Percentiles rank a stretch among this genome's conserved stretches.
Conservation (phyloP, 1,140 invertebrate genomes). For the Globodera rostochiensis region DNA sequence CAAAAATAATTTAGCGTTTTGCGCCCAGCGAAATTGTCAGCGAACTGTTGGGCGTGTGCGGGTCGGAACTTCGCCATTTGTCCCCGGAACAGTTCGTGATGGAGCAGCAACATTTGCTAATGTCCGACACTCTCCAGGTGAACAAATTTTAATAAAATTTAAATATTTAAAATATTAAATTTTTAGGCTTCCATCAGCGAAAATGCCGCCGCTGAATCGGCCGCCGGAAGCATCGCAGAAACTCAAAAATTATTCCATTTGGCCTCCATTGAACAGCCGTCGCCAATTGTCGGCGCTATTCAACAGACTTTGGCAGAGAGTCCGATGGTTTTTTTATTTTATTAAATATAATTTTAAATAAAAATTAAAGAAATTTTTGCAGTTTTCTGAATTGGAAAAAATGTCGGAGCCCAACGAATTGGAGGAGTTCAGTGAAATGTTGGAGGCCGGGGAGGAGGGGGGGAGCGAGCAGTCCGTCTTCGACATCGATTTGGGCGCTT, state of each 20-base stretch:
- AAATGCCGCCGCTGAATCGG: conserved; percentile 19
- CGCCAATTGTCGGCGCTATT: conserved; percentile 8
- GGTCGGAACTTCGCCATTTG: conserved; percentile 14
- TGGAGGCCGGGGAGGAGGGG: conserved; percentile 19
- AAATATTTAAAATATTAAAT: neutral
- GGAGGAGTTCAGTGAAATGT: neutral
- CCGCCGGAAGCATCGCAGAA: neutral
- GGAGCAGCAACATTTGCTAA: conserved; percentile 25
- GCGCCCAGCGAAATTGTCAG: conserved; percentile 4
- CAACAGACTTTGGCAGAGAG: conserved; percentile 9
- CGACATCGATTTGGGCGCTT: conserved; percentile 63
- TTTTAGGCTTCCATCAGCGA: neutral
- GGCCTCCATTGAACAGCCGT: conserved; percentile 20
- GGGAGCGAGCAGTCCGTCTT: conserved; percentile 40
- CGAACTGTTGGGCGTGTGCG: conserved; percentile 7
- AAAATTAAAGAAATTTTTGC: conserved; percentile 10
- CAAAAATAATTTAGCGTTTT: conserved; percentile 6
- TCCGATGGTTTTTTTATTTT: neutral
- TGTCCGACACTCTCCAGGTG: conserved; percentile 19
- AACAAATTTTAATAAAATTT: neutral
- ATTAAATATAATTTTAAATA: neutral
- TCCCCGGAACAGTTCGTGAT: conserved; percentile 25
- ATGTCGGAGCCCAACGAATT: conserved; percentile 1
- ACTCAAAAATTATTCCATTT: neutral
- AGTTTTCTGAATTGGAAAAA: neutral